Evolutionary conservation across 2,113 vertebrate species (phyloP), one percentile per base, ranked within the genome.

Genomic region (Oryzias javanicus): DNA sequence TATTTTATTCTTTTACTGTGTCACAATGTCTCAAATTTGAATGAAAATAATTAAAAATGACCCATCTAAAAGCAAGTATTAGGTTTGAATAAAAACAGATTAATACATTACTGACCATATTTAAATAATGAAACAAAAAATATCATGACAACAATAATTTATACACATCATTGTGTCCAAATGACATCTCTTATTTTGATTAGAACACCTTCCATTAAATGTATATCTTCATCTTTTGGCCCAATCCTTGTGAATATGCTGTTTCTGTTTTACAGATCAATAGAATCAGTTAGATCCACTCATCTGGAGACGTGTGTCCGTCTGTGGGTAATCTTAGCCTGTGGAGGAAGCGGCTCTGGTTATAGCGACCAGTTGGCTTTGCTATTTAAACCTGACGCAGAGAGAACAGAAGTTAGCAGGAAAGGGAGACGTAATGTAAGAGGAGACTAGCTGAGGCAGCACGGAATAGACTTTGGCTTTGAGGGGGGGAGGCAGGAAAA

Each of bases 341-440:
- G 27, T 29, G 17, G 55, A 78, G 83, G 59, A 83, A 63, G 67
- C 55, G 20, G 42, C 40, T 67, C 78, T 85, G 64, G 59, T 82
- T 84, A 72, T 86, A 86, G 84, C 60, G 61, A 58, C 78, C 88
- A 88, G 86, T 81, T 88, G 88, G 67, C 67, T 47, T 51, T 84
- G 63, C 84, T 88, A 88, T 88, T 89, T 84, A 81, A 83, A 88
- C 78, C 74, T 17, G 54, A 48, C 59, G 56, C 40, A 78, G 66
- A 41, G 45, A 60, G 67, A 49, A 50, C 29, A 59, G 60, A 47
- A 74, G 63, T 81, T 61, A 70, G 73, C 44, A 80, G 66, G 49
- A 73, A 65, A 51, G 49, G 44, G 64, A 69, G 74, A 72, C 75
- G 65, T 70, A 77, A 79, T 78, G 55, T 75, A 57, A 72, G 70